These are phyloP conservation scores for Argopecten irradians DNA, from an alignment of 1,140 invertebrate genomes.

Conservation along the genomic window DNA sequence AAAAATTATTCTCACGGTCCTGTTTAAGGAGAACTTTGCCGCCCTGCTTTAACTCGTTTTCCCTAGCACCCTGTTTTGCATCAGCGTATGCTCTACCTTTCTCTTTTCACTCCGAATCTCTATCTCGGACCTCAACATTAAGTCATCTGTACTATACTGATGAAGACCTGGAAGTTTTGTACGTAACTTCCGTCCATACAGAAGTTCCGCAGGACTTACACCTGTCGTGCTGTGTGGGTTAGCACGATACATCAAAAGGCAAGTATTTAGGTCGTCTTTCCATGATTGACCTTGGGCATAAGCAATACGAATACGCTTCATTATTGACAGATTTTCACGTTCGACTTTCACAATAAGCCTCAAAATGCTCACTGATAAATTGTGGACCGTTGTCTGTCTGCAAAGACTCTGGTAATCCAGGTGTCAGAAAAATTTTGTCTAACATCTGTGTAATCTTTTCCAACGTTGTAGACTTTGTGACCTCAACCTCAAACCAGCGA, in stretches of 20 bases:
- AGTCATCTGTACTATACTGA: background rate
- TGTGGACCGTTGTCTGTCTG: constrained; percentile 41
- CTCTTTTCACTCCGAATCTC: constrained; percentile 49
- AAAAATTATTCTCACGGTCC: constrained; percentile 25
- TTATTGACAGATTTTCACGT: constrained; percentile 47
- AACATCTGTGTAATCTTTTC: constrained; percentile 43
- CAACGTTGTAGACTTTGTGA: constrained; percentile 44
- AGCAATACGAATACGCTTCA: constrained; percentile 54
- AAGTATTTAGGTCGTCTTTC: constrained; percentile 45
- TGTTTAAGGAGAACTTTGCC: constrained; percentile 41
- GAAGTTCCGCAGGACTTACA: constrained; percentile 46
- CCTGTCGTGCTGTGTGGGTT: constrained; percentile 41
- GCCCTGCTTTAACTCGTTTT: constrained; percentile 33
- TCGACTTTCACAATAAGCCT: constrained; percentile 53
- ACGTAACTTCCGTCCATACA: constrained; percentile 51
- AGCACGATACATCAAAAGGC: constrained; percentile 37
- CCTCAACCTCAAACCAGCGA: constrained; percentile 30
- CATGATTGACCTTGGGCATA: constrained; percentile 41
- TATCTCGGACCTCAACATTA: constrained; percentile 33
- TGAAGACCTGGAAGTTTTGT: constrained; percentile 52
- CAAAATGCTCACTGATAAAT: constrained; percentile 42
- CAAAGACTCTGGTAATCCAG: constrained; percentile 37
- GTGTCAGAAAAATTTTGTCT: constrained; percentile 29
- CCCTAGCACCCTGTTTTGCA: constrained; percentile 1
- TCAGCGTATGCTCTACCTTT: constrained; percentile 49